Evolutionary conservation across 2,113 vertebrate genomes (phyloP).

Genomic region (Copsychus sechellarum): DNA sequence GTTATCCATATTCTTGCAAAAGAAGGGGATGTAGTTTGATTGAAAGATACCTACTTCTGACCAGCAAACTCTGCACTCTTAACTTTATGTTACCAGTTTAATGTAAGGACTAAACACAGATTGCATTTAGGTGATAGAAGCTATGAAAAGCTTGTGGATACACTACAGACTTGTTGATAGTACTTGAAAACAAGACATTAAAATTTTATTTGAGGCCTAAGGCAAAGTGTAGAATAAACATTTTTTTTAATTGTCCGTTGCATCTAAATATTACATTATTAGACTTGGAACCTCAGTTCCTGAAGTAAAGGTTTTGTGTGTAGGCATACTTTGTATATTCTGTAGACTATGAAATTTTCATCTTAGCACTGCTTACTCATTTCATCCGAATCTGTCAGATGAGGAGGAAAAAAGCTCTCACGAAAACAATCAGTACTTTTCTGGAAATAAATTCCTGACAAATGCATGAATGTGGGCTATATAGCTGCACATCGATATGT

Average conservation of each 20-base stretch:
- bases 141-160: not conserved
- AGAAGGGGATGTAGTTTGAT: not conserved
- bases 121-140: not conserved
- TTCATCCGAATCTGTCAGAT: not conserved
- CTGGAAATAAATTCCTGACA: not conserved
- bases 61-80: not conserved
- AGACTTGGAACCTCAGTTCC: not conserved
- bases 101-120: not conserved
- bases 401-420: not conserved
- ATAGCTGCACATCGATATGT: not conserved
- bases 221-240: not conserved
- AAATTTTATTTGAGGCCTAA: not conserved
- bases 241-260: not conserved
- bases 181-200: not conserved
- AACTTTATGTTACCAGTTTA: not conserved
- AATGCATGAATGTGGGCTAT: not conserved
- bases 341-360: not conserved
- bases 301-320: not conserved
- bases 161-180: not conserved
- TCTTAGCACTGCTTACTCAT: not conserved
- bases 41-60: not conserved
- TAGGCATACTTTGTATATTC: not conserved
- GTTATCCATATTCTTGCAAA: not conserved
- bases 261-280: not conserved
- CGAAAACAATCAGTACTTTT: not conserved